Percentiles rank a stretch among this genome's conserved stretches.
These are phyloP conservation scores for Acleris sparsana DNA, from an alignment of 2,888 invertebrate genomes.

Conservation along the genomic window DNA sequence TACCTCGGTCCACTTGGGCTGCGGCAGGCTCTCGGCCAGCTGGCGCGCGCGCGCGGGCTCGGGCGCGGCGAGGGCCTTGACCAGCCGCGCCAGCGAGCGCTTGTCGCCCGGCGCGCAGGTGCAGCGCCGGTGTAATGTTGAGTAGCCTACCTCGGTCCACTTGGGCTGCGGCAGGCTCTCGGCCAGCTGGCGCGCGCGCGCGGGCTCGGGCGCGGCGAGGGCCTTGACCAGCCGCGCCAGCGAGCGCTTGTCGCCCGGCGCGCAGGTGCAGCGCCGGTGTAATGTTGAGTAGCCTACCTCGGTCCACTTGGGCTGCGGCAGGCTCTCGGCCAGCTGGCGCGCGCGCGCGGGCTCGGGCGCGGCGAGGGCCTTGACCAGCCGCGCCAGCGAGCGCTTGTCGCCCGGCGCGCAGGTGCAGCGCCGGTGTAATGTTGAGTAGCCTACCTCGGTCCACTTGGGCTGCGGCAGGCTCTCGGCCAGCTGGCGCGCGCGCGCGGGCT, in stretches of 20 bases:
- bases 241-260: conserved; percentile 90
- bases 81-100: conserved; percentile 93
- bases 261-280: too few relatives aligned
- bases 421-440: too few relatives aligned
- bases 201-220: conserved; percentile 91
- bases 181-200: conserved; percentile 87
- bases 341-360: conserved; percentile 92
- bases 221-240: conserved; percentile 96
- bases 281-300: too few relatives aligned
- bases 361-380: conserved; percentile 95
- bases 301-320: conserved; percentile 64
- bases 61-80: conserved; percentile 93
- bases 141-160: conserved; percentile 58
- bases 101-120: conserved; percentile 91
- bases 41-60: conserved; percentile 90
- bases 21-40: conserved; percentile 72
- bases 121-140: too few relatives aligned
- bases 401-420: too few relatives aligned
- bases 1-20: conserved; percentile 63
- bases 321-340: conserved; percentile 78
- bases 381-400: conserved; percentile 92
- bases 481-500: conserved; percentile 89
- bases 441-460: conserved; percentile 61
- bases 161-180: conserved; percentile 62
- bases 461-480: conserved; percentile 73